Percentiles rank a stretch among this genome's conserved stretches.
Evolutionary conservation across 2,113 vertebrate species (phyloP).

Genomic region (Numenius arquata): DNA sequence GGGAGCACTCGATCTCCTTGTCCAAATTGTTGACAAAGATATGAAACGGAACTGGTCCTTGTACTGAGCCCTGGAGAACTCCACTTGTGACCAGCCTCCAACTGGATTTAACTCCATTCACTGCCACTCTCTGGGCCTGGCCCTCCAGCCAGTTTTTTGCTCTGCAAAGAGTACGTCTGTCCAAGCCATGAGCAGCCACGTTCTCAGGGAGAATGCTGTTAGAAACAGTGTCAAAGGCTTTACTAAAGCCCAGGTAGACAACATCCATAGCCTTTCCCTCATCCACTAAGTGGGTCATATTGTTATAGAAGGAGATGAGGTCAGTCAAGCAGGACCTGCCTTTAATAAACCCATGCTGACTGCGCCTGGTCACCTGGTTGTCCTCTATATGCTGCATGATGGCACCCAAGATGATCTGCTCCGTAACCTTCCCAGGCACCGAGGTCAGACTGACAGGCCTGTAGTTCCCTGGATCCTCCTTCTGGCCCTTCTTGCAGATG

Average conservation of each 20-base stretch:
- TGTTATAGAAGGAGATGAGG: not conserved
- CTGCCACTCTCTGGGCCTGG: not conserved
- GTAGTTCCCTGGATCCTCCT: not conserved
- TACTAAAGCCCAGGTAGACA: not conserved
- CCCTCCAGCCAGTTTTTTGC: not conserved
- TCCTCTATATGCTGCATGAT: not conserved
- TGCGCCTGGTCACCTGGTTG: not conserved
- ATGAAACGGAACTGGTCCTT: not conserved
- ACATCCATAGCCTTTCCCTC: not conserved
- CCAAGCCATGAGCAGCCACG: not conserved
- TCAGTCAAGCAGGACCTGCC: not conserved
- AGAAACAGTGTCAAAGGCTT: not conserved
- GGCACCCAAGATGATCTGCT: not conserved
- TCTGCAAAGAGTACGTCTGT: not conserved
- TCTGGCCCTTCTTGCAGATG: not conserved
- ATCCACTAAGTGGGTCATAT: not conserved
- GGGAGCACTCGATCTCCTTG: rapidly evolving
- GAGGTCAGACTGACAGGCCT: not conserved
- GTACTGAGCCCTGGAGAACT: not conserved
- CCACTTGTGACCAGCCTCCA: rapidly evolving
- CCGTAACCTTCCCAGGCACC: not conserved
- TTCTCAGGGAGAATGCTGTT: not conserved
- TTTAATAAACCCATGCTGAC: not conserved
- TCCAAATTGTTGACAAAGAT: not conserved
- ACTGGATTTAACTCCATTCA: not conserved